Conservation (phyloP, 2,113 vertebrate genomes). For the Benthochromis sp. region DNA sequence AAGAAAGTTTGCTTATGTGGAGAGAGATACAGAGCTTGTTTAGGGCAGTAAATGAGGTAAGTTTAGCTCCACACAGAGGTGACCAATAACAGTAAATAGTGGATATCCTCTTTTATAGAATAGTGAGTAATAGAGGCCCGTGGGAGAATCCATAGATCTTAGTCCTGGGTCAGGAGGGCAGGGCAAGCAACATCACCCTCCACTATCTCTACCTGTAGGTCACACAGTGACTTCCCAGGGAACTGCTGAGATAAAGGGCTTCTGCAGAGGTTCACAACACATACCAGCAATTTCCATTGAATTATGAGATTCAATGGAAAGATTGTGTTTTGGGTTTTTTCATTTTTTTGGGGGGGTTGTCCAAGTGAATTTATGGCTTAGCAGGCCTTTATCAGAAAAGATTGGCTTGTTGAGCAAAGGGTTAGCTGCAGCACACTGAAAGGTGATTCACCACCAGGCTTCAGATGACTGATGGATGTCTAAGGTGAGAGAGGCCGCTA, state of each 20-base stretch:
- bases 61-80: background rate
- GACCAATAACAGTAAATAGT: background rate
- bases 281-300: background rate
- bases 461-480: slow-evolving; percentile 46
- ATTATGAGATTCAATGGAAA: background rate
- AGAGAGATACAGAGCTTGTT: background rate
- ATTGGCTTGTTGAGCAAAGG: background rate
- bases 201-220: background rate
- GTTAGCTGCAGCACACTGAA: slow-evolving; percentile 28
- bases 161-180: background rate
- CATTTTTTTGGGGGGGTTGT: background rate
- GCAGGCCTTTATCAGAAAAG: slow-evolving; percentile 18
- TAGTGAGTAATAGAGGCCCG: background rate
- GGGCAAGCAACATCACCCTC: background rate
- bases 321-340: background rate
- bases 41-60: fast-evolving
- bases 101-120: background rate
- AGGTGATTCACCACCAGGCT: slow-evolving; percentile 41
- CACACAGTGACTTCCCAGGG: background rate
- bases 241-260: background rate
- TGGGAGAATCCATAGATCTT: slow-evolving; percentile 9
- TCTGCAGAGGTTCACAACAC: background rate
- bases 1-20: background rate
- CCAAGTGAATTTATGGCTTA: background rate
- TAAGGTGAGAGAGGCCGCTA: slow-evolving; percentile 35